phyloP scores from a whole-genome alignment of 2,113 vertebrate genomes.

The Acanthisitta chloris region DNA sequence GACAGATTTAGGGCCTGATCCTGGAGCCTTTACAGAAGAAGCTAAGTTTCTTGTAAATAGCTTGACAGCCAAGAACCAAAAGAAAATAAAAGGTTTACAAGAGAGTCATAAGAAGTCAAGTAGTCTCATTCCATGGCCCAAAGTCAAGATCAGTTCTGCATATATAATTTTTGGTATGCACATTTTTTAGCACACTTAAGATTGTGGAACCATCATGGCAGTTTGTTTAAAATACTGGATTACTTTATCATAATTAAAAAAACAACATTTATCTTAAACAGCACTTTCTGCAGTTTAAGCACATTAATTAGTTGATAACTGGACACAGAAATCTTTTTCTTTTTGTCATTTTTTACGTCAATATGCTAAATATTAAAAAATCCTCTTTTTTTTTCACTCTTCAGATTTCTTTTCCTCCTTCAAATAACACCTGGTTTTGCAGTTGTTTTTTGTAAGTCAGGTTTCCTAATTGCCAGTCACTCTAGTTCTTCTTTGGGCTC shows the following conservation, averaged over 20 bases:
- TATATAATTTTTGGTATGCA: neutral
- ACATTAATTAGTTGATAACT: neutral
- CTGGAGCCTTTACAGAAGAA: conserved; percentile 2
- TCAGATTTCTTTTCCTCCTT: neutral
- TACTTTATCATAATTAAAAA: neutral
- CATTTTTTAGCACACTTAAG: neutral
- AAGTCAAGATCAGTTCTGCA: neutral
- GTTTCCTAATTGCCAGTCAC: neutral
- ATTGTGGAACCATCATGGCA: neutral
- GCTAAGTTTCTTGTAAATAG: neutral
- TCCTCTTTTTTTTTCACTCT: neutral
- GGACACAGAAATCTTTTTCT: neutral
- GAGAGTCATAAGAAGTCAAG: neutral
- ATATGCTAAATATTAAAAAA: neutral
- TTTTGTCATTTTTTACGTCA: neutral
- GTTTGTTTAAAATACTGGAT: neutral
- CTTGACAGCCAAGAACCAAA: neutral
- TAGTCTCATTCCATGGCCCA: neutral
- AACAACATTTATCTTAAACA: neutral
- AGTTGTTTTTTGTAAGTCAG: neutral
- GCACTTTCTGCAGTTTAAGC: neutral
- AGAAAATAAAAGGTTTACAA: neutral
- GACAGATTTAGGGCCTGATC: conserved; percentile 15
- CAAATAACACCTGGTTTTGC: neutral
- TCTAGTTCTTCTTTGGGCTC: neutral